Evolutionary conservation across 2,797 vertebrate species (phyloP).

Genomic region (Harpagifer antarcticus): DNA sequence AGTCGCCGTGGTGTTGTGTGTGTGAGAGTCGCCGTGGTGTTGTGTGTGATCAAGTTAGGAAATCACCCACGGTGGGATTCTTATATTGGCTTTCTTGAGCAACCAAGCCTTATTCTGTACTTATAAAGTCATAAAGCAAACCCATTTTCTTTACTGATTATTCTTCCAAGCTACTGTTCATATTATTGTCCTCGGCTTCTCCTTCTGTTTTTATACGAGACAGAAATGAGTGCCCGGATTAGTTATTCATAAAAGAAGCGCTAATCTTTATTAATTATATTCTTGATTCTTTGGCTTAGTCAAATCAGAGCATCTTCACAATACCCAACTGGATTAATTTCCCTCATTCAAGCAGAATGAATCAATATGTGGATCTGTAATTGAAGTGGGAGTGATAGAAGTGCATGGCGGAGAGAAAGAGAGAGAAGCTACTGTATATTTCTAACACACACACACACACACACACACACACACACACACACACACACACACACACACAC

Average conservation of each 20-base stretch:
- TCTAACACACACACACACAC: not conserved
- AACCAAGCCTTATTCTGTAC: slow-evolving; percentile 5
- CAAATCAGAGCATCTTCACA: slow-evolving; percentile 42
- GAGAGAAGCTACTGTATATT: not conserved
- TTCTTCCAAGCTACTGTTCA: not conserved
- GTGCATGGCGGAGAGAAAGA: slow-evolving; percentile 5
- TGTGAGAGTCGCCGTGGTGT: slow-evolving; percentile 10
- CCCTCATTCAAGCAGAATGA: slow-evolving; percentile 44
- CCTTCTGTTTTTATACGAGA: not conserved
- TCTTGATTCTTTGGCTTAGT: slow-evolving; percentile 42
- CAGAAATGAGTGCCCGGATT: slow-evolving; percentile 15
- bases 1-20: slow-evolving; percentile 15
- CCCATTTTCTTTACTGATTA: not conserved
- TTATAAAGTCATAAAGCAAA: not conserved
- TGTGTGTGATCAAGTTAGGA: slow-evolving; percentile 24
- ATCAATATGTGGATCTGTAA: slow-evolving; percentile 48
- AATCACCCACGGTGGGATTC: slow-evolving; percentile 7
- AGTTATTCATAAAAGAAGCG: slow-evolving; percentile 32
- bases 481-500: not conserved
- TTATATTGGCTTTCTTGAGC: slow-evolving; percentile 17
- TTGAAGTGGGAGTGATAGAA: slow-evolving; percentile 42
- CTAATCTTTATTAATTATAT: slow-evolving; percentile 45
- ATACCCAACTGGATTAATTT: slow-evolving; percentile 38
- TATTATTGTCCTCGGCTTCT: not conserved
- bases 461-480: too few relatives aligned